phyloP scores from a whole-genome alignment of 1,140 invertebrate species.

The Tribolium madens region DNA sequence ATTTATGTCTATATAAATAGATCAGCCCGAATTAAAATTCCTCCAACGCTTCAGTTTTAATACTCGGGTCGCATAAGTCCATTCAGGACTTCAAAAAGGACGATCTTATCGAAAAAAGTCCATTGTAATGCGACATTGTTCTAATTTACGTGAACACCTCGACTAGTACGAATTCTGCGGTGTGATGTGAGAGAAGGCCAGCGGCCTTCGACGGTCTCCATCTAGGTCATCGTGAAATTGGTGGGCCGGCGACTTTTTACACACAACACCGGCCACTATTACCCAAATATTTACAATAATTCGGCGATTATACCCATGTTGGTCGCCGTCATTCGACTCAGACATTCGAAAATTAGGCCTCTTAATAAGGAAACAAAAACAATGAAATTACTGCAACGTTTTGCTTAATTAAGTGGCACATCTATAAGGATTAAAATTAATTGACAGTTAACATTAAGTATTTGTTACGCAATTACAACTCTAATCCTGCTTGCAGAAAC shows the following conservation, averaged over 20 bases:
- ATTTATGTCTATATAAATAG: slow-evolving; percentile 15
- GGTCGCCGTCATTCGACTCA: neutral
- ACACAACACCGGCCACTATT: slow-evolving; percentile 32
- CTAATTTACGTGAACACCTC: slow-evolving; percentile 35
- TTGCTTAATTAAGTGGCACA: slow-evolving; percentile 33
- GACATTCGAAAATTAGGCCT: neutral
- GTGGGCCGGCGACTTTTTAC: slow-evolving; percentile 43
- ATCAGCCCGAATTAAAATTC: slow-evolving; percentile 30
- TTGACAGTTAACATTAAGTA: slow-evolving; percentile 38
- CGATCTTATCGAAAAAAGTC: slow-evolving; percentile 7
- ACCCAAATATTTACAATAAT: slow-evolving; percentile 37
- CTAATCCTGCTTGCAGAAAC: slow-evolving; percentile 21
- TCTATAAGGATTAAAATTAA: slow-evolving; percentile 39
- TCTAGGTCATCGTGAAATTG: slow-evolving; percentile 45
- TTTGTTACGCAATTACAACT: slow-evolving; percentile 31
- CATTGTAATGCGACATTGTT: slow-evolving; percentile 36
- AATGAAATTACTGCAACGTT: slow-evolving; percentile 3
- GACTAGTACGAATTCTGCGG: slow-evolving; percentile 31
- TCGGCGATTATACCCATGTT: slow-evolving; percentile 2
- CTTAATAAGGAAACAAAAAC: slow-evolving; percentile 4
- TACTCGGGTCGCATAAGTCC: slow-evolving; percentile 10
- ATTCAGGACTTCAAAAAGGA: slow-evolving; percentile 5
- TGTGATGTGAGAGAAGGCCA: slow-evolving; percentile 44
- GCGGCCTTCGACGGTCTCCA: slow-evolving; percentile 40
- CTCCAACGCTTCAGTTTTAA: slow-evolving; percentile 1